phyloP scores from a whole-genome alignment of 2,888 invertebrate genomes.

The Polymixis lichenea region DNA sequence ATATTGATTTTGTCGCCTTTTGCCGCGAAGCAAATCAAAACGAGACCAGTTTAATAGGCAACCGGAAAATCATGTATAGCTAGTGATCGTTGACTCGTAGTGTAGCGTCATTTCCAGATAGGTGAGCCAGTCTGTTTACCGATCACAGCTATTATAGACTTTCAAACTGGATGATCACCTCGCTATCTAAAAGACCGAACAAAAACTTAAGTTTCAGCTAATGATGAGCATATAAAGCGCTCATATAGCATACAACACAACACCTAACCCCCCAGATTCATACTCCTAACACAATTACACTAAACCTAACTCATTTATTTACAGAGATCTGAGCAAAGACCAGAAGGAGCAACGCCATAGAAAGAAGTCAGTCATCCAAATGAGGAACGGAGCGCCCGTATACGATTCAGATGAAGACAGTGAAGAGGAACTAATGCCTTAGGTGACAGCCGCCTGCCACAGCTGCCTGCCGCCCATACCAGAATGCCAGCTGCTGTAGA shows the following conservation, averaged over 20 bases:
- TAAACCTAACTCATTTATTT: conserved; percentile 48
- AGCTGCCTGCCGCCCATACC: conserved; percentile 33
- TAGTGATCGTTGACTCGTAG: background rate
- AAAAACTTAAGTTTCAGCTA: background rate
- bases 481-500: conserved; percentile 40
- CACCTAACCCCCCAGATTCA: background rate
- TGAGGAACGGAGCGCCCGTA: conserved; percentile 89
- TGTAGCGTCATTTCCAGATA: no score
- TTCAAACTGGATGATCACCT: background rate
- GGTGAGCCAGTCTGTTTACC: background rate
- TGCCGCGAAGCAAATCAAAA: background rate
- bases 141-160: no score
- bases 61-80: background rate
- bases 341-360: conserved; percentile 89
- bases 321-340: conserved; percentile 86
- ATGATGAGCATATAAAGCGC: background rate
- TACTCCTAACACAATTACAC: background rate
- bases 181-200: background rate
- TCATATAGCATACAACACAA: background rate
- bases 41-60: background rate
- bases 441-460: conserved; percentile 44
- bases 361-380: conserved; percentile 91
- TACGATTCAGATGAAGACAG: conserved; percentile 92
- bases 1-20: background rate
- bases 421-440: conserved; percentile 91